Base-by-base conservation (phyloP, 2,888 invertebrate genomes). In the Pseudococcus jackbeardsleyi region DNA sequence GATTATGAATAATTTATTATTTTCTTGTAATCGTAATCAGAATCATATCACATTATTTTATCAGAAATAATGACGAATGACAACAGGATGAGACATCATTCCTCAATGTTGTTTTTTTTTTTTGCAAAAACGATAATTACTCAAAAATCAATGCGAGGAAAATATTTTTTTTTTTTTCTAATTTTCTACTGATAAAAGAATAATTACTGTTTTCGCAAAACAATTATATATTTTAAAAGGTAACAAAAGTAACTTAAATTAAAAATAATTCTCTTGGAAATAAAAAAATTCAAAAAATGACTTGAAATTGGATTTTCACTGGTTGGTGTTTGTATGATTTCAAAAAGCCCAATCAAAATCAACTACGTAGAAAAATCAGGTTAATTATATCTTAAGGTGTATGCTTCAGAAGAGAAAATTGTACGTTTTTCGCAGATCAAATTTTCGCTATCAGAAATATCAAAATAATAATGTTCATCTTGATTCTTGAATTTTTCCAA, bases 1-100 rank as follows among this genome's bases (percentile, higher is more conserved):
- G 79, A 82, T 79, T 72, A 77, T n/a, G 39, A 33, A 77, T 77
- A 39, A 77, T 39, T 77, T 33, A 77, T 77, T 64, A 64, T 22
- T 64, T 33, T 77, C 33, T n/a, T 77, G 77, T 17, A 77, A 77
- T 77, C 77, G 33, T 72, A 72, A 39, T 39, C 17, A 39, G 39
- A 39, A 17, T 77, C 77, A 77, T 77, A 77, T 77, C 77, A 77
- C 77, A 77, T 77, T 33, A 33, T 72, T 72, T 72, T 72, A 59
- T 72, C 72, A 33, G 33, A 72, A 72, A 72, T 33, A 15, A 26
- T 72, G 72, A 72, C 15, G 72, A 72, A 33, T 22, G 19, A 59
- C 59, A 59, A 59, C 59, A 59, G 0, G 59, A n/a, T 59, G 50
- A 50, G 50, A 50, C 50, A 50, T 50, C 50, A 50, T 15, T 50